Evolutionary conservation across 2,113 vertebrate genomes (phyloP).

Genomic region (Pagrus major): DNA sequence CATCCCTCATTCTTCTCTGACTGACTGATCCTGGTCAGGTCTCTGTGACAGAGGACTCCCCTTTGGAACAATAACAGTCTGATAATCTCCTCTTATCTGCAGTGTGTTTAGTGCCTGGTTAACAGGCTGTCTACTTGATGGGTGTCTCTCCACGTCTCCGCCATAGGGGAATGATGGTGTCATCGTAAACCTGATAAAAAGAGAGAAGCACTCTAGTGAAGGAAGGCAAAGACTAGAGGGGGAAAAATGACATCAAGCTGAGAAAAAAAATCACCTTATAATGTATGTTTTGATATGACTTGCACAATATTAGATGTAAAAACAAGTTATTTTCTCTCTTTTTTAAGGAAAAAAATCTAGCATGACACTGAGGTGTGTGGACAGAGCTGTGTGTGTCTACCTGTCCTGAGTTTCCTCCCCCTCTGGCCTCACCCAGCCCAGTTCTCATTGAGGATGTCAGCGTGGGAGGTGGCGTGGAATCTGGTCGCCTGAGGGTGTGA

Average conservation of each 20-base stretch:
- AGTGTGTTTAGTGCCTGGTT: slow-evolving; percentile 75
- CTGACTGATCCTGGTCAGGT: slow-evolving; percentile 63
- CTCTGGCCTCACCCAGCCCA: slow-evolving; percentile 42
- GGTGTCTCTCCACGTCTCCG: slow-evolving; percentile 56
- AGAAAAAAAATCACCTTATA: neutral
- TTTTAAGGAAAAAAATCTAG: neutral
- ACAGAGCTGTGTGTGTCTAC: neutral
- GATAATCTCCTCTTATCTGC: slow-evolving; percentile 80
- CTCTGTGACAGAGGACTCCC: slow-evolving; percentile 75
- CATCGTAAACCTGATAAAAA: slow-evolving; percentile 25
- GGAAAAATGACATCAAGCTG: neutral
- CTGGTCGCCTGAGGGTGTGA: slow-evolving; percentile 50
- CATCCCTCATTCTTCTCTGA: slow-evolving; percentile 31
- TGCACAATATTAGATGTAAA: neutral
- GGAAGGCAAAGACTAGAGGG: neutral
- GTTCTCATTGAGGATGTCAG: slow-evolving; percentile 31
- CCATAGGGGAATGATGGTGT: slow-evolving; percentile 44
- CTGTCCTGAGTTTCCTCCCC: slow-evolving; percentile 28
- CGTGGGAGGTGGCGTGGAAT: slow-evolving; percentile 60
- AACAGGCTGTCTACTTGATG: slow-evolving; percentile 72
- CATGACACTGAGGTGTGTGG: neutral
- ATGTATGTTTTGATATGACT: neutral
- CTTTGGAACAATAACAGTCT: slow-evolving; percentile 76
- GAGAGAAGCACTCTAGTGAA: neutral
- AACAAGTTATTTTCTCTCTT: neutral